Conservation (phyloP, 2,797 vertebrate species). For the Pangasius sanitwongsei region DNA sequence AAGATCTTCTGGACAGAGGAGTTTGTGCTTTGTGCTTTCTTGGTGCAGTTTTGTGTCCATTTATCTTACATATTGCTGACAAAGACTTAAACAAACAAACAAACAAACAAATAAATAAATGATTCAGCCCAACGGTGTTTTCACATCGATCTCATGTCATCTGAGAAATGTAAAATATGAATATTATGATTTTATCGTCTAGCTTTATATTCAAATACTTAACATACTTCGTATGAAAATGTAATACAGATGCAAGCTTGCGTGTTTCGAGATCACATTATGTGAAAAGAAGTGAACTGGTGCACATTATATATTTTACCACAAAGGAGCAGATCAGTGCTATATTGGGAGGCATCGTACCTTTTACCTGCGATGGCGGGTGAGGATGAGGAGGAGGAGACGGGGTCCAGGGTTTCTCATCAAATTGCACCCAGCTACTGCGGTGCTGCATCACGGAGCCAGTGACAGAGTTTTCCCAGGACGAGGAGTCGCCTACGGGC, state of each 20-base stretch:
- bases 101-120: not conserved
- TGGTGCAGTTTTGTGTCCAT: too few species aligned
- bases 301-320: not conserved
- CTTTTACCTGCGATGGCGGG: slow-evolving; percentile 55
- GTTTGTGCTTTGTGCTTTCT: too few species aligned
- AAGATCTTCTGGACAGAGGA: too few species aligned
- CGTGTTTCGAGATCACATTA: not conserved
- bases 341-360: slow-evolving; percentile 38
- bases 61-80: too few species aligned
- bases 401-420: slow-evolving; percentile 54
- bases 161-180: not conserved
- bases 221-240: not conserved
- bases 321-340: not conserved
- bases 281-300: not conserved
- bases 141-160: too few species aligned
- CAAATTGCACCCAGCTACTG: slow-evolving; percentile 61
- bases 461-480: slow-evolving; percentile 13
- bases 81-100: not conserved
- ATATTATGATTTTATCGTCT: not conserved
- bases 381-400: slow-evolving; percentile 37
- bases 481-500: slow-evolving; percentile 3
- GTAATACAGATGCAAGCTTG: not conserved
- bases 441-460: not conserved
- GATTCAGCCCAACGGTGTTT: not conserved
- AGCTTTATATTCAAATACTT: not conserved